phyloP scores from a whole-genome alignment of 2,113 vertebrate species.

The Syngnathus typhle region DNA sequence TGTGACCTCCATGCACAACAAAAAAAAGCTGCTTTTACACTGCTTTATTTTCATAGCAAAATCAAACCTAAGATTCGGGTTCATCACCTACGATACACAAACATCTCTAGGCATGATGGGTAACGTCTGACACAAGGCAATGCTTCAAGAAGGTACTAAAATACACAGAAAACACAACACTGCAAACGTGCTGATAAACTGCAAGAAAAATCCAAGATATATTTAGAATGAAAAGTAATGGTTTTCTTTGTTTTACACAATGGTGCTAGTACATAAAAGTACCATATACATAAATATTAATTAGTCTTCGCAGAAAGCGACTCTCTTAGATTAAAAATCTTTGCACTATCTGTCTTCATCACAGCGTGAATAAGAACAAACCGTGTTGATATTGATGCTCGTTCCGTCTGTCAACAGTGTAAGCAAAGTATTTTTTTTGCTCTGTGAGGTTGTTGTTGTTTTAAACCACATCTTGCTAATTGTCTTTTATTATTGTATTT shows the following conservation, averaged over 20 bases:
- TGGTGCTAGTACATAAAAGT: background rate
- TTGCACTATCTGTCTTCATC: background rate
- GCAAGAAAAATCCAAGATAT: background rate
- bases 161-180: background rate
- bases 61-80: slow-evolving; percentile 1
- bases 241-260: background rate
- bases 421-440: background rate
- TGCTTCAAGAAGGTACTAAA: slow-evolving; percentile 5
- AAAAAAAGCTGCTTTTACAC: background rate
- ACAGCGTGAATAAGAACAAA: background rate
- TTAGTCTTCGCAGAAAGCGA: background rate
- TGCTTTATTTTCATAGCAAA: slow-evolving; percentile 9
- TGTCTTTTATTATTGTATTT: background rate
- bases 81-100: slow-evolving; percentile 7
- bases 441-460: background rate
- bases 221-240: background rate
- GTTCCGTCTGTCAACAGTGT: background rate
- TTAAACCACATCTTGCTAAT: background rate
- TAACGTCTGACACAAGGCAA: slow-evolving; percentile 3
- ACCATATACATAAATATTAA: slow-evolving; percentile 1
- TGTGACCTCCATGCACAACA: slow-evolving; percentile 17
- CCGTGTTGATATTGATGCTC: background rate
- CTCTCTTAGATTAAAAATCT: background rate
- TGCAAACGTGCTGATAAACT: background rate
- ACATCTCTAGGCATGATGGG: slow-evolving; percentile 8